Evolutionary conservation across 2,888 invertebrate genomes (phyloP).

Genomic region (Drosophila cyrtoloma): DNA sequence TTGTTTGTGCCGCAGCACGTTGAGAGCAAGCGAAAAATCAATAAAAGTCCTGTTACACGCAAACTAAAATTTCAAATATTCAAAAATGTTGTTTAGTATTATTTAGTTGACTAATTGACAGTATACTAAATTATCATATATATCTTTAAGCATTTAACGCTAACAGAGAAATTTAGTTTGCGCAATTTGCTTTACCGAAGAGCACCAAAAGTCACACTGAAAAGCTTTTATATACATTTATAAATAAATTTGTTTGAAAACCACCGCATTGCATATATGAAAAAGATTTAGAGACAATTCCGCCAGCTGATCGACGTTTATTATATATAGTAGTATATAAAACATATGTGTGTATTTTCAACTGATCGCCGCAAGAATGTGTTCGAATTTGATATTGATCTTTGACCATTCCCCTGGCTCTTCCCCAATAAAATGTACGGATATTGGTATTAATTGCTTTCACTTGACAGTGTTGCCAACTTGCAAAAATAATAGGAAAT

Average conservation of each 20-base stretch:
- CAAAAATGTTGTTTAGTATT: not conserved
- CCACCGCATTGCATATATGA: constrained; percentile 9
- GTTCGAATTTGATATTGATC: constrained; percentile 33
- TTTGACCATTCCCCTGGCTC: constrained; percentile 22
- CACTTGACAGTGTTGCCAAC: not conserved
- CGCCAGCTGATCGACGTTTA: constrained; percentile 3
- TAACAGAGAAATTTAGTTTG: not conserved
- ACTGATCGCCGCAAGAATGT: constrained; percentile 6
- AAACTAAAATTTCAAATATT: constrained; percentile 11
- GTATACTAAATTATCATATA: not conserved
- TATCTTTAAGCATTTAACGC: not conserved
- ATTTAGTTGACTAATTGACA: not conserved
- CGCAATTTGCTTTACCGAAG: constrained; percentile 7
- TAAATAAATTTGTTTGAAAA: constrained; percentile 18
- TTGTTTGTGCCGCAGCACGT: constrained; percentile 19
- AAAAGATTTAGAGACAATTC: not conserved
- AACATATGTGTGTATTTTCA: not conserved
- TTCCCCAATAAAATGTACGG: constrained; percentile 15
- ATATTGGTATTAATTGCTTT: constrained; percentile 7
- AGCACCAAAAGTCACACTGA: constrained; percentile 10
- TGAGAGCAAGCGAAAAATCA: constrained; percentile 47
- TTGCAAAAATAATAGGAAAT: not conserved
- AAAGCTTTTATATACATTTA: constrained; percentile 20
- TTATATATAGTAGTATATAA: not conserved
- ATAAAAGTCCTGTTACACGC: constrained; percentile 18